These are phyloP conservation scores for Ancistrus triradiatus DNA, from an alignment of 2,113 vertebrate species.

Conservation along the genomic window DNA sequence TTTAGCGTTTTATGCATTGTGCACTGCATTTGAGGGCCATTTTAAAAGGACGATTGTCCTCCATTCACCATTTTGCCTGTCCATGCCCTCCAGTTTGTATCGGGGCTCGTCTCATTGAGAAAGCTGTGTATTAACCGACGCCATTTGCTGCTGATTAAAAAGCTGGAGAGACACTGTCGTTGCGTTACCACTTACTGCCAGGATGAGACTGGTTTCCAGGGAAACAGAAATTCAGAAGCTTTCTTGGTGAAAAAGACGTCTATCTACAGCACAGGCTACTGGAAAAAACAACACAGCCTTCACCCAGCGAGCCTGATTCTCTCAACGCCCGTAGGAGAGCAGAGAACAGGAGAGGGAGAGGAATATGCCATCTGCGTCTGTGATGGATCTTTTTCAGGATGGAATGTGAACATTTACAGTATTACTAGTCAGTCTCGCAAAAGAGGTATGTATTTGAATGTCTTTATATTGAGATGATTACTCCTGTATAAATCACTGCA, in stretches of 20 bases:
- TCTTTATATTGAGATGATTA: too few species aligned
- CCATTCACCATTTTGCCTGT: too few species aligned
- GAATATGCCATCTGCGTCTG: not conserved
- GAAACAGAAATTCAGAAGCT: constrained; percentile 76
- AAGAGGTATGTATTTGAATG: constrained; percentile 61
- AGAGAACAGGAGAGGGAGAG: not conserved
- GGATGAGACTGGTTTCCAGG: constrained; percentile 73
- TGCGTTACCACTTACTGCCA: constrained; percentile 68
- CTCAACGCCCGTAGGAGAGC: constrained; percentile 32
- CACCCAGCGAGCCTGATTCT: too few species aligned
- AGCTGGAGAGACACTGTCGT: constrained; percentile 60
- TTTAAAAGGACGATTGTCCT: too few species aligned
- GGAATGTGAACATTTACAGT: constrained; percentile 41
- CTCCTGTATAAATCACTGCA: too few species aligned
- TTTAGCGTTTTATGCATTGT: too few species aligned
- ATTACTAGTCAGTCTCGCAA: too few species aligned
- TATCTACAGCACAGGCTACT: constrained; percentile 68
- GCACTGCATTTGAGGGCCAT: too few species aligned
- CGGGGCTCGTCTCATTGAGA: constrained; percentile 47
- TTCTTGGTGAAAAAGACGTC: constrained; percentile 68
- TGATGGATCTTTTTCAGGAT: not conserved
- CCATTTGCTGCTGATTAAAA: constrained; percentile 64
- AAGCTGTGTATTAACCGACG: constrained; percentile 59
- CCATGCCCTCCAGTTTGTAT: not conserved
- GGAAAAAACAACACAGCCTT: constrained; percentile 64